A percentile compares a stretch with the other conserved stretches of the same genome.
Evolutionary conservation across 2,113 vertebrate genomes (phyloP).

Genomic region (Machaerirhynchus nigripectus): DNA sequence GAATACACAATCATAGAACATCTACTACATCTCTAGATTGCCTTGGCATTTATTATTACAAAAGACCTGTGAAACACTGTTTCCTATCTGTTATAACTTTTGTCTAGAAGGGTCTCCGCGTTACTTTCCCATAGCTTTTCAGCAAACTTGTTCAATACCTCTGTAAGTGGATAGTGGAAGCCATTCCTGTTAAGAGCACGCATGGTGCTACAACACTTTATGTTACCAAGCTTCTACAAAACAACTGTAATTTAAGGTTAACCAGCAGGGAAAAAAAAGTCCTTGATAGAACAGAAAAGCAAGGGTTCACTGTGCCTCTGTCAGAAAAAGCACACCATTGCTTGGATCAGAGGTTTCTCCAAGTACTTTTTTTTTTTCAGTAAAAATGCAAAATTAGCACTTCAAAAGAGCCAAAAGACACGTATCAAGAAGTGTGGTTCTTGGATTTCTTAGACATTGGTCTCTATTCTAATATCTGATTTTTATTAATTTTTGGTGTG

Average conservation of each 20-base stretch:
- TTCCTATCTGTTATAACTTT: background rate
- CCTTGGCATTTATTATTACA: background rate
- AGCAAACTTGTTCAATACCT: background rate
- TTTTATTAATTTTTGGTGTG: background rate
- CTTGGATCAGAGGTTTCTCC: background rate
- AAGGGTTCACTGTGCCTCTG: background rate
- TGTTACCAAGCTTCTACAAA: background rate
- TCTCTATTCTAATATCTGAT: background rate
- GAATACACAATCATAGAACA: background rate
- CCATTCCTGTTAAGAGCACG: background rate
- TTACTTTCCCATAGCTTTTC: background rate
- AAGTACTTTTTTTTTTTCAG: background rate
- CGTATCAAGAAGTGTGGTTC: rapidly evolving
- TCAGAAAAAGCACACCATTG: background rate
- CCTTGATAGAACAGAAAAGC: background rate
- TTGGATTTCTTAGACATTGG: background rate
- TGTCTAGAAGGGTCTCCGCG: background rate
- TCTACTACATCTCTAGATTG: background rate
- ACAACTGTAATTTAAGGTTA: background rate
- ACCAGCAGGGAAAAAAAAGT: background rate
- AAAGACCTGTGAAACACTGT: background rate
- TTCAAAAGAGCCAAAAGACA: background rate
- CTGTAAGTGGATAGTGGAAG: background rate
- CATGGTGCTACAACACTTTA: background rate
- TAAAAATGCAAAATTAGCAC: background rate